Percentiles rank a stretch among this genome's conserved stretches.
These are phyloP conservation scores for Himalopsyche tibetana DNA, from an alignment of 2,888 invertebrate genomes.

Conservation along the genomic window DNA sequence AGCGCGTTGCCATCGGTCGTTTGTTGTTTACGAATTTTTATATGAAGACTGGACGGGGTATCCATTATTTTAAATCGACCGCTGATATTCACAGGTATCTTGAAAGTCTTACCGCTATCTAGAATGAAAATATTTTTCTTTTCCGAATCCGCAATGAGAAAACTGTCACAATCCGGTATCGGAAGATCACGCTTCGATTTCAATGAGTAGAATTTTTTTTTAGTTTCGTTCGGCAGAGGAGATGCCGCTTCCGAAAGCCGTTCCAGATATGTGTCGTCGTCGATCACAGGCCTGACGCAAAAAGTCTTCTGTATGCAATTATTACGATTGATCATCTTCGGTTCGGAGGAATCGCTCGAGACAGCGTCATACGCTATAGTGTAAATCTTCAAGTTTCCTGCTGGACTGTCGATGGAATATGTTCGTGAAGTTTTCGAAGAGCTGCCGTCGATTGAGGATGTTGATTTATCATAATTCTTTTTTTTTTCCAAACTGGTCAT, in stretches of 20 bases:
- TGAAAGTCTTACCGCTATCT: neutral
- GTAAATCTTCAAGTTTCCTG: neutral
- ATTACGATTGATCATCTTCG: neutral
- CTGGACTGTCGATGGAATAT: neutral
- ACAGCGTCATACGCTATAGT: neutral
- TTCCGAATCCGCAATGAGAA: neutral
- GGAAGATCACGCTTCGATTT: neutral
- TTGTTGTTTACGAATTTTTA: neutral
- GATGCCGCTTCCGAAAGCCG: neutral
- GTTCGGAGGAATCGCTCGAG: neutral
- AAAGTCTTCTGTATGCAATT: neutral
- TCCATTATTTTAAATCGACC: neutral
- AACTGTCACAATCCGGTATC: neutral
- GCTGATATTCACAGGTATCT: conserved; percentile 1
- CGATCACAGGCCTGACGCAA: neutral
- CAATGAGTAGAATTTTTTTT: neutral
- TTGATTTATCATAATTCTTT: neutral
- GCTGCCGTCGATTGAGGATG: neutral
- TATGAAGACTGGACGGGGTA: neutral
- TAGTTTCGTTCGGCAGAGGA: neutral
- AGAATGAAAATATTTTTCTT: conserved; percentile 1
- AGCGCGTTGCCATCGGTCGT: neutral
- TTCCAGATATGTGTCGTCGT: neutral
- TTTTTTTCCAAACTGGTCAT: neutral
- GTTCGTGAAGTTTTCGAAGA: neutral